A percentile compares a stretch with the other conserved stretches of the same genome.
These are phyloP conservation scores for Papilio helenus DNA, from an alignment of 1,140 invertebrate species.

Conservation along the genomic window DNA sequence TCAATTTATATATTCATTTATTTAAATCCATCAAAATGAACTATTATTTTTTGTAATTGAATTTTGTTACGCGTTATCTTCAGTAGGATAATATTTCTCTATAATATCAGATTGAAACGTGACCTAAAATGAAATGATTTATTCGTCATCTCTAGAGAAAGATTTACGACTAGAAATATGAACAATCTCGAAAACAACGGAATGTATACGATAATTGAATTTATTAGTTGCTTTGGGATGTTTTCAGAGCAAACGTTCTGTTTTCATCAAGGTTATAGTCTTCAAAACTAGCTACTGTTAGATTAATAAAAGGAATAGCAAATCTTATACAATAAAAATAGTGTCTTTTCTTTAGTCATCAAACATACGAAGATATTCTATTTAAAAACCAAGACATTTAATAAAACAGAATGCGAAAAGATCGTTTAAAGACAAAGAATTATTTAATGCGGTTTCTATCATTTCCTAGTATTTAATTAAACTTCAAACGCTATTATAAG, in stretches of 20 bases:
- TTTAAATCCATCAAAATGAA: not conserved
- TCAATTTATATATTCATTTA: too few relatives aligned
- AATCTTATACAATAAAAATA: not conserved
- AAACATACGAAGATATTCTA: too few relatives aligned
- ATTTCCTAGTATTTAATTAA: not conserved
- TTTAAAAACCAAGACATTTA: not conserved
- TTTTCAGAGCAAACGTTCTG: slow-evolving; percentile 17
- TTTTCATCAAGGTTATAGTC: slow-evolving; percentile 16
- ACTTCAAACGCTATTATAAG: not conserved
- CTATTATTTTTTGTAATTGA: not conserved
- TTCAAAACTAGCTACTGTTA: too few relatives aligned
- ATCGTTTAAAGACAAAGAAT: not conserved
- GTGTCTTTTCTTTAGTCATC: too few relatives aligned
- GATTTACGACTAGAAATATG: slow-evolving; percentile 21
- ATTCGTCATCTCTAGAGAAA: slow-evolving; percentile 19
- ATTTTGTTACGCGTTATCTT: not conserved
- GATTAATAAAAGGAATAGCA: not conserved
- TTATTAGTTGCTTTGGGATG: slow-evolving; percentile 15
- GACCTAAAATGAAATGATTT: slow-evolving; percentile 10
- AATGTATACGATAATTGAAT: slow-evolving; percentile 20
- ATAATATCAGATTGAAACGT: not conserved
- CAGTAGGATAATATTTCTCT: not conserved
- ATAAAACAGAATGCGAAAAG: not conserved
- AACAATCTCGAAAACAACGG: not conserved
- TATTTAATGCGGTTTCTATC: not conserved